A percentile compares a stretch with the other conserved stretches of the same genome.
Evolutionary conservation across 92 coral and sea anemone species (phyloP).

Genomic region (Parazoanthus atlanticus): DNA sequence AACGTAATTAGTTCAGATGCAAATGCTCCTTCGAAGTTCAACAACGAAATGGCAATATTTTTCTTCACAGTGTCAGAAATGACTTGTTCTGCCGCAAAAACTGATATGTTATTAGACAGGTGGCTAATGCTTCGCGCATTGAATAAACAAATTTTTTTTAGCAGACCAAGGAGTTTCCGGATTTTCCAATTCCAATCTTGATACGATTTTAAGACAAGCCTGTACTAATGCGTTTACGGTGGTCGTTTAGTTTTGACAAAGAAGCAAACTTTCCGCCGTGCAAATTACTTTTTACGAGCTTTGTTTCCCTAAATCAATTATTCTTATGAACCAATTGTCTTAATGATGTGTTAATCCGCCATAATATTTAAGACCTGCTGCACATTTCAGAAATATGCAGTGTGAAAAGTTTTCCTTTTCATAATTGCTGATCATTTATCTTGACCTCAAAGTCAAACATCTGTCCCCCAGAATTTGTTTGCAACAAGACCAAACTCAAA

Average conservation of each 20-base stretch:
- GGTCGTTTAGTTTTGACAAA: background rate
- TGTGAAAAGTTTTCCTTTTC: background rate
- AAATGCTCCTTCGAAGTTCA: slow-evolving; percentile 44
- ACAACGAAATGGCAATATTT: slow-evolving; percentile 33
- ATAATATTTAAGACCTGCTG: slow-evolving; percentile 8
- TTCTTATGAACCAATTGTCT: background rate
- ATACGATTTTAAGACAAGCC: background rate
- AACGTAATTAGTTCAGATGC: slow-evolving; percentile 53
- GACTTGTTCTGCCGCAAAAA: background rate
- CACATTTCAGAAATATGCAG: slow-evolving; percentile 3
- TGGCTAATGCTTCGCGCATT: background rate
- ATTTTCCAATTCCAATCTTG: slow-evolving; percentile 8
- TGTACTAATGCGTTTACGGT: slow-evolving; percentile 18
- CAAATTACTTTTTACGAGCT: slow-evolving; percentile 2
- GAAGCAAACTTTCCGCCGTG: background rate
- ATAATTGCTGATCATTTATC: background rate
- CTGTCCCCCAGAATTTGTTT: background rate
- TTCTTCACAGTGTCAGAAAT: slow-evolving; percentile 15
- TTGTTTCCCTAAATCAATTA: slow-evolving; percentile 1
- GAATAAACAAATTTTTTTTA: background rate
- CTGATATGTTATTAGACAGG: slow-evolving; percentile 6
- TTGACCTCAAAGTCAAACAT: background rate
- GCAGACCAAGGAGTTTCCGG: background rate
- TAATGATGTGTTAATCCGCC: slow-evolving; percentile 11
- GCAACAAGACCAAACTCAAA: background rate